phyloP scores from a whole-genome alignment of 1,140 invertebrate genomes.

The Pemphigus obesinymphae region DNA sequence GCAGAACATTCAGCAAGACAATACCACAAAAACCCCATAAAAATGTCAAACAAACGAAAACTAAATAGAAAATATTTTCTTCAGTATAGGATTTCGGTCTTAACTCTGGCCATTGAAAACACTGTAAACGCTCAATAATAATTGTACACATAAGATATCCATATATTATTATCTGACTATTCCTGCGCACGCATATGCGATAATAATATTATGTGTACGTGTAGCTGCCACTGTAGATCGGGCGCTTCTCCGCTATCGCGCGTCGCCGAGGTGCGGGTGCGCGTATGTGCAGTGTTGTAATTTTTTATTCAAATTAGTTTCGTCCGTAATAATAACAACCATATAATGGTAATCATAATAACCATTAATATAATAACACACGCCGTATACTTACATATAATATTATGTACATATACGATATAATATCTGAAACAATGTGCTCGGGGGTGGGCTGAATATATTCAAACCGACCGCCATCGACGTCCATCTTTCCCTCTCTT shows the following conservation, averaged over 20 bases:
- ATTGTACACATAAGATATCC: no score
- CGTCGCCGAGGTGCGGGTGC: not conserved
- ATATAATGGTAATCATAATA: constrained; percentile 1
- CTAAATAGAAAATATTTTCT: no score
- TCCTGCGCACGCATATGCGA: no score
- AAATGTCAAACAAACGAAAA: no score
- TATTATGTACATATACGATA: no score
- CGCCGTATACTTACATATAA: not conserved
- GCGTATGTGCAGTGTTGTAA: constrained; percentile 20
- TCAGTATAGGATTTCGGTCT: no score
- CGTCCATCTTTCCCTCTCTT: no score
- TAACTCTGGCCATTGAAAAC: no score
- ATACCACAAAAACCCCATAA: no score
- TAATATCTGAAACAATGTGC: constrained; percentile 1
- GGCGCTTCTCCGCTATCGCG: not conserved
- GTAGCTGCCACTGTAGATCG: not conserved
- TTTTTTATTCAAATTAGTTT: constrained; percentile 30
- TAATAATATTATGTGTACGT: not conserved
- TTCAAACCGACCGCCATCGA: constrained; percentile 20
- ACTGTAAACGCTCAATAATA: no score
- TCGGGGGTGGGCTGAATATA: constrained; percentile 5
- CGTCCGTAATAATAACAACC: not conserved
- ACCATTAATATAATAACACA: not conserved
- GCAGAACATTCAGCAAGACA: no score
- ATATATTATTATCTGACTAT: no score